Evolutionary conservation across 2,888 invertebrate species (phyloP).

Genomic region (Sminthurinus aureus): DNA sequence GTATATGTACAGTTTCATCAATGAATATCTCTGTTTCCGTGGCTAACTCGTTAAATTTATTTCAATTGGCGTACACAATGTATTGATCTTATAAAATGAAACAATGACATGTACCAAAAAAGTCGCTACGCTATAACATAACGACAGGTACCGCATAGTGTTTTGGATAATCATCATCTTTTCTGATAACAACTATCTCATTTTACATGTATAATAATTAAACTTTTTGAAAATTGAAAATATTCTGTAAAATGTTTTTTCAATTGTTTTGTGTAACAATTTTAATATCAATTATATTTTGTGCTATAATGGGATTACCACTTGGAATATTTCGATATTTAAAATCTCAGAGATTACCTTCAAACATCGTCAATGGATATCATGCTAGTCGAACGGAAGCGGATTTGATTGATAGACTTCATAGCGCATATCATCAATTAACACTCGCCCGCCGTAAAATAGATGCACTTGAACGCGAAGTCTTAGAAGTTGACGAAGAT

Average conservation of each 20-base stretch:
- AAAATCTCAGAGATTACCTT: not conserved
- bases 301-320: not conserved
- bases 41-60: too few relatives aligned
- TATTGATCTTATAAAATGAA: too few relatives aligned
- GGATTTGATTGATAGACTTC: not conserved
- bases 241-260: not conserved
- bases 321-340: not conserved
- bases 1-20: too few relatives aligned
- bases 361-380: not conserved
- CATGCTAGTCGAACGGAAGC: not conserved
- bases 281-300: not conserved
- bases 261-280: not conserved
- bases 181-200: too few relatives aligned
- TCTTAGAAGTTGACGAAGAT: slow-evolving; percentile 5
- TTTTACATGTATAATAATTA: too few relatives aligned
- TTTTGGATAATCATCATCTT: too few relatives aligned
- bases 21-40: too few relatives aligned
- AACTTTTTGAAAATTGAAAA: too few relatives aligned
- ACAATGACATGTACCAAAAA: too few relatives aligned
- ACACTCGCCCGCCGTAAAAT: slow-evolving; percentile 11
- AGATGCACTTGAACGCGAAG: not conserved
- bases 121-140: too few relatives aligned
- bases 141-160: too few relatives aligned
- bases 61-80: too few relatives aligned
- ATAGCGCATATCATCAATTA: not conserved